Conservation (phyloP, 2,888 invertebrate species). For the Andrena trimmerana region DNA sequence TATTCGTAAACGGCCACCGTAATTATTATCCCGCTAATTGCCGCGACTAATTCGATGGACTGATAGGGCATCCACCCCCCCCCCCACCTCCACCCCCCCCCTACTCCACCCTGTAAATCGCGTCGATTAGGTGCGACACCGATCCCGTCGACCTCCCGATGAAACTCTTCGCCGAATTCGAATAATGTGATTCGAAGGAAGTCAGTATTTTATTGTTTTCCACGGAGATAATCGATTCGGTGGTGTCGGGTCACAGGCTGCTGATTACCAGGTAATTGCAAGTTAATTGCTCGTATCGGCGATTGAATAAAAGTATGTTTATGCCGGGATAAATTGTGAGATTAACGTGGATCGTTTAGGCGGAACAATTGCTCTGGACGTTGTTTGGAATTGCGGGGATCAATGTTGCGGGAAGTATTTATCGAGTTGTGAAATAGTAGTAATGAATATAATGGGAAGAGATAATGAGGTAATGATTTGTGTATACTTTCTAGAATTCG, state of each 20-base stretch:
- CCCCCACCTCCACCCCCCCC: conserved; percentile 57
- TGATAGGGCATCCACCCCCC: conserved; percentile 39
- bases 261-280: not conserved
- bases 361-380: not conserved
- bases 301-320: conserved; percentile 1
- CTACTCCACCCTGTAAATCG: conserved; percentile 45
- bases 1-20: conserved; percentile 36
- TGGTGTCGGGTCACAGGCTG: not conserved
- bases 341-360: not conserved
- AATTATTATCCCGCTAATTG: conserved; percentile 44
- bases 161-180: not conserved
- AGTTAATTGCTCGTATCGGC: not conserved
- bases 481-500: no score
- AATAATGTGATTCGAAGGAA: not conserved
- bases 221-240: not conserved
- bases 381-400: not conserved
- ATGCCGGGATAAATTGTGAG: not conserved
- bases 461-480: no score
- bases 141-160: not conserved
- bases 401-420: not conserved
- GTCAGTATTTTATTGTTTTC: not conserved
- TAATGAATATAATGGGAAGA: not conserved
- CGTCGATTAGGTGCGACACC: not conserved
- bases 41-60: conserved; percentile 26
- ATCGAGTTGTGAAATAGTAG: not conserved